These are phyloP conservation scores for Neodiprion fabricii DNA, from an alignment of 1,140 invertebrate genomes.

Conservation along the genomic window DNA sequence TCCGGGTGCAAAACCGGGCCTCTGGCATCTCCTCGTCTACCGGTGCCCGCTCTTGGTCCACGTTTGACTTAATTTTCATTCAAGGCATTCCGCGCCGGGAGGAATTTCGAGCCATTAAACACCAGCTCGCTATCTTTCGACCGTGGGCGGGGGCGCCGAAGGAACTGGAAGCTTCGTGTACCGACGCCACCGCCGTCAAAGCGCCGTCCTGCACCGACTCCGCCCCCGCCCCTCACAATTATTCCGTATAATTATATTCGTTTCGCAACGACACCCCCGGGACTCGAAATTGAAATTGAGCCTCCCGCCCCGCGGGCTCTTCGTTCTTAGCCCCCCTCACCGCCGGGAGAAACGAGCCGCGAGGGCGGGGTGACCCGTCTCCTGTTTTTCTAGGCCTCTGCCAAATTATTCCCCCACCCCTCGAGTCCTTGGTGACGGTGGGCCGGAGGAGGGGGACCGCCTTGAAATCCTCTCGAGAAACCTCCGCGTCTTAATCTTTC, in stretches of 20 bases:
- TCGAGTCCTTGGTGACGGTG: conserved; percentile 21
- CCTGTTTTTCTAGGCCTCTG: conserved; percentile 4
- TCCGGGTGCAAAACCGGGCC: neutral
- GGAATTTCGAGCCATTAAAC: conserved; percentile 59
- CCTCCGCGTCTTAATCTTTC: conserved; percentile 1
- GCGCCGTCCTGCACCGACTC: neutral
- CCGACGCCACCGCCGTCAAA: neutral
- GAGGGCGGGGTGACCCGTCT: neutral
- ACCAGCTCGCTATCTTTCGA: conserved; percentile 57
- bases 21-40: neutral
- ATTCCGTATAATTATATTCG: conserved; percentile 64
- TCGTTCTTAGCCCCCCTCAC: conserved; percentile 35
- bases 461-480: neutral
- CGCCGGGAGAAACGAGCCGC: conserved; percentile 20
- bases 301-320: conserved; percentile 19
- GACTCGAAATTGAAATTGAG: conserved; percentile 59
- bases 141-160: conserved; percentile 10
- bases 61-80: conserved; percentile 59
- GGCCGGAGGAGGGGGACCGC: neutral
- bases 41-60: conserved; percentile 8
- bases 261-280: conserved; percentile 60
- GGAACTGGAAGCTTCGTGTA: neutral
- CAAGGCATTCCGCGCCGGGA: conserved; percentile 50
- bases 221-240: conserved; percentile 52
- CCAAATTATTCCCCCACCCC: conserved; percentile 25